Evolutionary conservation across 1,140 invertebrate genomes (phyloP).

Genomic region (Archegozetes longisetosus): DNA sequence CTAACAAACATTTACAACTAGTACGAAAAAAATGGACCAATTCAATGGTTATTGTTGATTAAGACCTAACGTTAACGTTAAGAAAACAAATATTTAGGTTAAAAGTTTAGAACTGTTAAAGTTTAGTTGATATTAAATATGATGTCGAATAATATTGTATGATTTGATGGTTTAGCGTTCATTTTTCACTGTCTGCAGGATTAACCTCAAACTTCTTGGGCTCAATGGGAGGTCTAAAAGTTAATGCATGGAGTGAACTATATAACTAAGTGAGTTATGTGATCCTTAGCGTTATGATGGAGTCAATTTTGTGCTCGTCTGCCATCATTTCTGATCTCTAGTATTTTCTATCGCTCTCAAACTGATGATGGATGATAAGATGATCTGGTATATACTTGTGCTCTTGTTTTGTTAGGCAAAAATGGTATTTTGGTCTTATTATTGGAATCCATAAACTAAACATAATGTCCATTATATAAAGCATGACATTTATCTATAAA

Average conservation of each 20-base stretch:
- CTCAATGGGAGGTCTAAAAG: neutral
- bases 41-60: too few relatives aligned
- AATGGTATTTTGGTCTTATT: neutral
- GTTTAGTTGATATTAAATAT: too few relatives aligned
- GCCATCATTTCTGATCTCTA: neutral
- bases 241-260: neutral
- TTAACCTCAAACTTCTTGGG: neutral
- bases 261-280: neutral
- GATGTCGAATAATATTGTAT: neutral
- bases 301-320: neutral
- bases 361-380: neutral
- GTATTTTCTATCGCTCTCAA: neutral
- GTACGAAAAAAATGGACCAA: too few relatives aligned
- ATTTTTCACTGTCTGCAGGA: neutral
- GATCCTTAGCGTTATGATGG: neutral
- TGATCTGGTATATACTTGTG: neutral
- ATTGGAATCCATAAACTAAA: neutral
- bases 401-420: neutral
- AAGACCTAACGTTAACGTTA: too few relatives aligned
- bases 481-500: neutral
- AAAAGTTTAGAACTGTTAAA: too few relatives aligned
- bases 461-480: neutral
- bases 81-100: too few relatives aligned
- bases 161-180: neutral
- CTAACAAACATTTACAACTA: too few relatives aligned